Evolutionary conservation across 2,113 vertebrate species (phyloP).

Genomic region (Hypocryptadius cinnamomeus): DNA sequence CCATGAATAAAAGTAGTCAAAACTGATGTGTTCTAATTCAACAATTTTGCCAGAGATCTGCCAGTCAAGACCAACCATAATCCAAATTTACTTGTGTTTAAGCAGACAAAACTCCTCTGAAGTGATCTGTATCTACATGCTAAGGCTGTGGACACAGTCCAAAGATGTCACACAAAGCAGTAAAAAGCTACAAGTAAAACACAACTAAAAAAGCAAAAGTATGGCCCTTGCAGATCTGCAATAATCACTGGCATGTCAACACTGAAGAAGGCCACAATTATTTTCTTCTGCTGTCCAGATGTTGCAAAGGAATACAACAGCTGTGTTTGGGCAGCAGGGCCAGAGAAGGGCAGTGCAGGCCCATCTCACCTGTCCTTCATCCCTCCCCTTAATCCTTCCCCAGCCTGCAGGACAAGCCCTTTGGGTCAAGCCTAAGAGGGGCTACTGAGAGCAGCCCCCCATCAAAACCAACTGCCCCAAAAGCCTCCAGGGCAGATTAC

Average conservation of each 20-base stretch:
- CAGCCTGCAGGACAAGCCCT: background rate
- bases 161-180: background rate
- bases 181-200: background rate
- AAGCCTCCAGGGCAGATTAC: background rate
- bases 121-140: background rate
- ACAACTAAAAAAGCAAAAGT: background rate
- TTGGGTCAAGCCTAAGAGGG: background rate
- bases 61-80: background rate
- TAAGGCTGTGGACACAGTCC: background rate
- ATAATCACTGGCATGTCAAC: background rate
- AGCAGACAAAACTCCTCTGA: background rate
- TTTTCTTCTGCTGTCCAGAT: background rate
- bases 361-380: background rate
- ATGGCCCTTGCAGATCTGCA: background rate
- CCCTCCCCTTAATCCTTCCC: background rate
- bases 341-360: background rate
- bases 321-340: background rate
- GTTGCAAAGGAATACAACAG: background rate
- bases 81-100: background rate
- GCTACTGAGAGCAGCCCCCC: background rate
- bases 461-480: background rate
- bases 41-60: background rate
- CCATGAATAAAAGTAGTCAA: background rate
- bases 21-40: background rate
- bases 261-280: background rate